These are phyloP conservation scores for Bombus fervidus DNA, from an alignment of 1,140 invertebrate species.

Conservation along the genomic window DNA sequence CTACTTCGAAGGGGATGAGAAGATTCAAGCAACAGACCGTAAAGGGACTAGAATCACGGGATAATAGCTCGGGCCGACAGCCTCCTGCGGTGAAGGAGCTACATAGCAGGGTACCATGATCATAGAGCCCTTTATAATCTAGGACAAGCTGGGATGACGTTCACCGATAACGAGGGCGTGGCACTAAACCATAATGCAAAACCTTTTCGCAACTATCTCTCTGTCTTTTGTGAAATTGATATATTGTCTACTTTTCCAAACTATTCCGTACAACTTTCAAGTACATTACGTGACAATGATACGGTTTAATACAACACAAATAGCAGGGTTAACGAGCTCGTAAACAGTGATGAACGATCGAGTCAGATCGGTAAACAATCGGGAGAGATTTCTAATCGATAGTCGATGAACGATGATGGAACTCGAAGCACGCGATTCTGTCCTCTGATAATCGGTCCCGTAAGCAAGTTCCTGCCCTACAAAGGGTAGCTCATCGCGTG, in stretches of 20 bases:
- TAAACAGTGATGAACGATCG: not conserved
- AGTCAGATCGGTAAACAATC: conserved; percentile 1
- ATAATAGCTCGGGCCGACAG: not conserved
- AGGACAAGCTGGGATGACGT: not conserved
- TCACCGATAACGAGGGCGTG: not conserved
- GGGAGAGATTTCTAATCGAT: not conserved
- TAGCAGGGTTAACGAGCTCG: not conserved
- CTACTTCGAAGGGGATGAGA: too few relatives aligned
- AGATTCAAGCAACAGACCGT: conserved; percentile 7
- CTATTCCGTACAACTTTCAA: not conserved
- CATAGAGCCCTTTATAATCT: conserved; percentile 14
- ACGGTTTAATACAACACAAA: not conserved
- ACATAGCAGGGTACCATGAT: not conserved
- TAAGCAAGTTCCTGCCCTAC: not conserved
- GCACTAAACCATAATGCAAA: not conserved
- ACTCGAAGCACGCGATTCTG: not conserved
- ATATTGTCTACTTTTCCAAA: not conserved
- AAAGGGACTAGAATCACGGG: not conserved
- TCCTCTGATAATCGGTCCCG: conserved; percentile 1
- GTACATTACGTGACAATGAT: not conserved
- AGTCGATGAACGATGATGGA: not conserved
- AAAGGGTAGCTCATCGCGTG: not conserved
- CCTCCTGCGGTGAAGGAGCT: conserved; percentile 1
- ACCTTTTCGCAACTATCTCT: not conserved
- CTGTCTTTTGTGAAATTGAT: not conserved